phyloP scores from a whole-genome alignment of 2,797 vertebrate species.

The Lutjanus argentimaculatus region DNA sequence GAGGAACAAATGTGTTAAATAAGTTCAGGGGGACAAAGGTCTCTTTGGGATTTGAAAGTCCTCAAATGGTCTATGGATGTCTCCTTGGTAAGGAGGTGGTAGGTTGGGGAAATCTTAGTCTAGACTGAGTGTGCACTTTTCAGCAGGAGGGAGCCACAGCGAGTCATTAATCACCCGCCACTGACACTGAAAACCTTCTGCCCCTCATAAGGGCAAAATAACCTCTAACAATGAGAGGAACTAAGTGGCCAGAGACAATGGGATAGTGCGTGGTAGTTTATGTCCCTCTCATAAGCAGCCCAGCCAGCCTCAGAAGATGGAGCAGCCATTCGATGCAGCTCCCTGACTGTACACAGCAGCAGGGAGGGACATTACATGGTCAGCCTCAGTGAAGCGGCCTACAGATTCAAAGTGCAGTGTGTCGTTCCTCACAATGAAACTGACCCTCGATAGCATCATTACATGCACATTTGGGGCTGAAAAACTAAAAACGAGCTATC shows the following conservation, averaged over 20 bases:
- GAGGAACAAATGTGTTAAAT: constrained; percentile 71
- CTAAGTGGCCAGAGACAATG: constrained; percentile 87
- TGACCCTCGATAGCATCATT: constrained; percentile 80
- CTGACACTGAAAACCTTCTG: constrained; percentile 86
- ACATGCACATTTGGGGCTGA: constrained; percentile 60
- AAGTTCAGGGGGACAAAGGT: constrained; percentile 70
- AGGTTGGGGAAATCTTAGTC: constrained; percentile 83
- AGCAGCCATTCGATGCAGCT: constrained; percentile 90
- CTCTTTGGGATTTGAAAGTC: constrained; percentile 64
- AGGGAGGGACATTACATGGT: constrained; percentile 78
- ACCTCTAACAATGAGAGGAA: constrained; percentile 84
- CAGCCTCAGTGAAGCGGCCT: constrained; percentile 65
- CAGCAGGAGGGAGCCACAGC: constrained; percentile 81
- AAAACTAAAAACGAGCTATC: constrained; percentile 18
- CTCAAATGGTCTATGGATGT: constrained; percentile 55
- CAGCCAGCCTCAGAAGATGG: constrained; percentile 81
- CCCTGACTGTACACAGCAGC: constrained; percentile 80
- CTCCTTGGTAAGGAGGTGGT: constrained; percentile 58
- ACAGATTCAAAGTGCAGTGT: constrained; percentile 62
- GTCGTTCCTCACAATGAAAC: constrained; percentile 79
- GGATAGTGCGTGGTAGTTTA: constrained; percentile 85
- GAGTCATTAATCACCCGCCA: constrained; percentile 88
- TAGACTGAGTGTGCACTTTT: constrained; percentile 83
- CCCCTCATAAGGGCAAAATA: constrained; percentile 87
- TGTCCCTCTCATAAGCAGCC: constrained; percentile 86